Evolutionary conservation across 1,140 invertebrate genomes (phyloP).

Genomic region (Drosophila virilis): DNA sequence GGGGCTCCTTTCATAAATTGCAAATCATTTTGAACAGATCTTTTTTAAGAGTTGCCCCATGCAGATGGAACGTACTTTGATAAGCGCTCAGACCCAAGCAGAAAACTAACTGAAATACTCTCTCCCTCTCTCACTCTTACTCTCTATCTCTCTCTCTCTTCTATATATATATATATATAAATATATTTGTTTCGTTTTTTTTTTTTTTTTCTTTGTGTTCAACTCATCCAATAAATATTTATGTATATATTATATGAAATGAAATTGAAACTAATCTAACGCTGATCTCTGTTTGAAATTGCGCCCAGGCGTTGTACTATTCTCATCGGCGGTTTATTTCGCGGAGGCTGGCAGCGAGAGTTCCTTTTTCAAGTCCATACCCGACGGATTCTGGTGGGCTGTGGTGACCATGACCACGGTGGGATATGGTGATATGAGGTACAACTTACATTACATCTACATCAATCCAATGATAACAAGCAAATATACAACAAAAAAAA

Average conservation of each 20-base stretch:
- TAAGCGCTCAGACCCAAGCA: conserved; percentile 44
- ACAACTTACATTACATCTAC: conserved; percentile 83
- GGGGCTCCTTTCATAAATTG: neutral
- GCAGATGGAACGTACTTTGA: conserved; percentile 10
- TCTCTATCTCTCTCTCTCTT: neutral
- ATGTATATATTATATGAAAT: conserved; percentile 1
- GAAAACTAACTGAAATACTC: conserved; percentile 30
- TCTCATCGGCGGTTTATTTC: conserved; percentile 99
- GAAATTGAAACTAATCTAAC: conserved; percentile 85
- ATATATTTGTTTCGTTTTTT: neutral
- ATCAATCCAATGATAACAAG: conserved; percentile 17
- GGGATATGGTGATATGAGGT: conserved; percentile 99
- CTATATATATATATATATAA: neutral
- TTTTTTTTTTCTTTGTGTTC: neutral
- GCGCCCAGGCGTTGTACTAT: conserved; percentile 97
- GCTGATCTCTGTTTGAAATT: conserved; percentile 77
- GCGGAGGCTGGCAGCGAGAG: conserved; percentile 98
- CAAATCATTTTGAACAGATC: neutral
- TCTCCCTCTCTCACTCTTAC: neutral
- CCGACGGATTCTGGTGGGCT: conserved; percentile 99
- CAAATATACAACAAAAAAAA: conserved; percentile 17
- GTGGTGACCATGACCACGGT: conserved; percentile 99
- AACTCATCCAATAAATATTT: conserved; percentile 2
- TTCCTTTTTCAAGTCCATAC: conserved; percentile 99
- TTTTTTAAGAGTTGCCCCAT: conserved; percentile 5